These are phyloP conservation scores for Ibidorhyncha struthersii DNA, from an alignment of 2,113 vertebrate genomes.

Conservation along the genomic window DNA sequence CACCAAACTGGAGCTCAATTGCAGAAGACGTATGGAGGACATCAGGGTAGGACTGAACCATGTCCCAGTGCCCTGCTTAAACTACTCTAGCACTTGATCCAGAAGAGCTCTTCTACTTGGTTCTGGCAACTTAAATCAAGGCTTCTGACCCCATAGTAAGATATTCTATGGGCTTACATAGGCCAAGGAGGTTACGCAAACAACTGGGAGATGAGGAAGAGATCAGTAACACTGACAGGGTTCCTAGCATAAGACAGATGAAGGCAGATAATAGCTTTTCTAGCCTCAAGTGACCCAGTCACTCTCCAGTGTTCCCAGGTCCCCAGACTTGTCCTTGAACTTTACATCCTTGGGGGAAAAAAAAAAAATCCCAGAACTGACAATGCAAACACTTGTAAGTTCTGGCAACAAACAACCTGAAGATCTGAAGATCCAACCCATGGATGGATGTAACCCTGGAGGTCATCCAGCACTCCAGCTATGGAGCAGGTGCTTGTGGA, in stretches of 20 bases:
- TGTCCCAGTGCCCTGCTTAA: not conserved
- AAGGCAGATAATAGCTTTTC: not conserved
- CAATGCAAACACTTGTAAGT: not conserved
- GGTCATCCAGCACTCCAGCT: not conserved
- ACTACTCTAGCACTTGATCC: not conserved
- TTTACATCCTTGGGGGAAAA: not conserved
- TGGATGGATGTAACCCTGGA: not conserved
- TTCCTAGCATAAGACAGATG: not conserved
- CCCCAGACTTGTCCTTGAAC: not conserved
- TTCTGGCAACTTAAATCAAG: not conserved
- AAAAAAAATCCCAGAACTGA: not conserved
- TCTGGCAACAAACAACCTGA: not conserved
- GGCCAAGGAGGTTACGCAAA: not conserved
- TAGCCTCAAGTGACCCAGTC: not conserved
- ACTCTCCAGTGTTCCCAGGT: not conserved
- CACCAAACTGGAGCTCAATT: not conserved
- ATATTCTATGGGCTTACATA: fast-evolving
- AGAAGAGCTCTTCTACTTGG: not conserved
- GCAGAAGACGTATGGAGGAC: not conserved
- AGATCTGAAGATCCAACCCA: not conserved
- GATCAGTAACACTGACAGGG: not conserved
- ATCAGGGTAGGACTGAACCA: not conserved
- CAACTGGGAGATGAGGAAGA: not conserved
- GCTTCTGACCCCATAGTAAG: not conserved
- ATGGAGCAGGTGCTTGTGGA: not conserved